A percentile compares a stretch with the other conserved stretches of the same genome.
phyloP scores from a whole-genome alignment of 2,113 vertebrate genomes.

The Caretta caretta region DNA sequence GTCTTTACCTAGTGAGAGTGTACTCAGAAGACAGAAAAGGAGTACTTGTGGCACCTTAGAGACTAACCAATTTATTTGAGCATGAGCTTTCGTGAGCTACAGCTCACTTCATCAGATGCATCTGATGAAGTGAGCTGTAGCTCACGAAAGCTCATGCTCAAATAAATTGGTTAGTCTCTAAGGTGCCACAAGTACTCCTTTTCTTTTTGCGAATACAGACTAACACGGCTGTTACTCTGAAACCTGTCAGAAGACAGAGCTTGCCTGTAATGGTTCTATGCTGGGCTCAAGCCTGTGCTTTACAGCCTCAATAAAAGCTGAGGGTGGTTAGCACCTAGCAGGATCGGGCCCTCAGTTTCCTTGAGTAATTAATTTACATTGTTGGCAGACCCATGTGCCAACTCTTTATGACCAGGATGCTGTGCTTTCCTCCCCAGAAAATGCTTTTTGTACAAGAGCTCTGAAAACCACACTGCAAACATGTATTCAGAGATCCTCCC shows the following conservation, averaged over 20 bases:
- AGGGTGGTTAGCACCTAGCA: background rate
- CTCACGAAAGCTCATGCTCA: too few species aligned
- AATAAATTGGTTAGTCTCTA: too few species aligned
- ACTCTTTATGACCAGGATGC: background rate
- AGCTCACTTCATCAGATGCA: too few species aligned
- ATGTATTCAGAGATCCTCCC: conserved; percentile 32
- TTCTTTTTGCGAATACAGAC: too few species aligned
- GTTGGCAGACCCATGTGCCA: background rate
- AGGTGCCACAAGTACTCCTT: too few species aligned
- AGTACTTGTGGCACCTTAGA: too few species aligned
- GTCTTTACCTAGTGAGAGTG: fast-evolving
- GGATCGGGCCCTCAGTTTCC: background rate
- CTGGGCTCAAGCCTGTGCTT: fast-evolving
- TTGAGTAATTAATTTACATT: background rate
- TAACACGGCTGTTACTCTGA: too few species aligned
- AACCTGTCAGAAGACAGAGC: fast-evolving
- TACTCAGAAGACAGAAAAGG: fast-evolving
- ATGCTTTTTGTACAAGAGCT: background rate
- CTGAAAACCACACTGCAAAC: conserved; percentile 33
- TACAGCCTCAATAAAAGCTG: background rate
- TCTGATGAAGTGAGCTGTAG: too few species aligned
- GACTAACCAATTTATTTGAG: too few species aligned
- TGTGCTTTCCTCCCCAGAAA: background rate
- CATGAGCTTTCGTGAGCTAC: too few species aligned
- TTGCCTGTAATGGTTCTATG: background rate